phyloP scores from a whole-genome alignment of 2,797 vertebrate genomes.

The Thunnus albacares region DNA sequence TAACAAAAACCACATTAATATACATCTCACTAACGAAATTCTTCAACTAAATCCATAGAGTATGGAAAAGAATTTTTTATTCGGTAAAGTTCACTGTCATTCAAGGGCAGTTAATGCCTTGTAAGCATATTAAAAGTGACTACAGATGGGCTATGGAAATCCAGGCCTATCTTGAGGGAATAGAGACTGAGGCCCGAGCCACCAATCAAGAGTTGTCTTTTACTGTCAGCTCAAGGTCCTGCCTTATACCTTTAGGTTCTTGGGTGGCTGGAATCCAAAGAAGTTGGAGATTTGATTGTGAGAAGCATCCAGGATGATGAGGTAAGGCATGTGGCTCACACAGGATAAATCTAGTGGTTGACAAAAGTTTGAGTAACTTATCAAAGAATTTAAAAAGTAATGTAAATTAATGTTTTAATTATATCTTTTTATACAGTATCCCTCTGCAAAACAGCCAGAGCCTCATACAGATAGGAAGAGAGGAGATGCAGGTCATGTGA shows the following conservation, averaged over 20 bases:
- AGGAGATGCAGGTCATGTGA: not conserved
- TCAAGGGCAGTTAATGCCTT: slow-evolving; percentile 74
- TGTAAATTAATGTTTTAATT: not conserved
- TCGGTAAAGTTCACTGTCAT: slow-evolving; percentile 67
- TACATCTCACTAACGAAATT: slow-evolving; percentile 25
- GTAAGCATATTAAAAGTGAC: slow-evolving; percentile 75
- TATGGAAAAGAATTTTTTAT: slow-evolving; percentile 37
- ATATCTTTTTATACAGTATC: not conserved
- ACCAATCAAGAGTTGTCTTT: slow-evolving; percentile 75
- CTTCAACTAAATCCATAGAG: slow-evolving; percentile 34
- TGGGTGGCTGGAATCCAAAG: slow-evolving; percentile 91
- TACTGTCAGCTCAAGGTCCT: slow-evolving; percentile 83
- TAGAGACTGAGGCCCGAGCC: slow-evolving; percentile 64
- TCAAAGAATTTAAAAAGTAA: not conserved
- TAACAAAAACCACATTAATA: slow-evolving; percentile 13
- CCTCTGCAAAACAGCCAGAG: not conserved
- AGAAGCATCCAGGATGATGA: slow-evolving; percentile 90
- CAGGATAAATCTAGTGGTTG: slow-evolving; percentile 91
- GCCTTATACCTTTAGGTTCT: slow-evolving; percentile 90
- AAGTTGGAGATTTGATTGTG: slow-evolving; percentile 90
- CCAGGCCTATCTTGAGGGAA: slow-evolving; percentile 72
- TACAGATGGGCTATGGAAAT: slow-evolving; percentile 82
- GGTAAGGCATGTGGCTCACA: slow-evolving; percentile 91
- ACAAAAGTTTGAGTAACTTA: slow-evolving; percentile 33
- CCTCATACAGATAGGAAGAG: not conserved